A percentile compares a stretch with the other conserved stretches of the same genome.
These are phyloP conservation scores for Sinotaia quadrata DNA, from an alignment of 2,888 invertebrate genomes.

Conservation along the genomic window DNA sequence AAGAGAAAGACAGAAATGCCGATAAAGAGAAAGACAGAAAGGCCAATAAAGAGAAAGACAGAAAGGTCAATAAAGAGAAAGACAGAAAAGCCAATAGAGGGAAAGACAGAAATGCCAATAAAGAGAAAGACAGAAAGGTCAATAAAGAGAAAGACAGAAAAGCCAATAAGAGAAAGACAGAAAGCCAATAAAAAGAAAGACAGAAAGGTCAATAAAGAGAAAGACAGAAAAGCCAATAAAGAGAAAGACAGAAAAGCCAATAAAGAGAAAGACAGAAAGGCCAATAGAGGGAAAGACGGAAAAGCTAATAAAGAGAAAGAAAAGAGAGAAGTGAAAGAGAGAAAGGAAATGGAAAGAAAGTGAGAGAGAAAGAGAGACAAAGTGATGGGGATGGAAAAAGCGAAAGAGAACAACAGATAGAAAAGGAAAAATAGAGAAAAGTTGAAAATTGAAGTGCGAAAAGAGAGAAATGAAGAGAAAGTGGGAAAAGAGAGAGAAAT, in stretches of 20 bases:
- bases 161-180: not conserved
- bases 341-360: constrained; percentile 4
- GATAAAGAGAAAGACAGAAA: not conserved
- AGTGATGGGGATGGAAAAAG: not conserved
- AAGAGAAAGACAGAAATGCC: not conserved
- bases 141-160: not conserved
- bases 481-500: not conserved
- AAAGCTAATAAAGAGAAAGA: not conserved
- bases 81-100: no score
- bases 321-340: not conserved
- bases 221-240: constrained; percentile 7
- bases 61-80: not conserved
- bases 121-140: no score
- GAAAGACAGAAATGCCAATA: not conserved
- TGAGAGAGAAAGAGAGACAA: constrained; percentile 14
- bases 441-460: not conserved
- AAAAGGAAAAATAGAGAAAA: not conserved
- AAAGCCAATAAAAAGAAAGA: constrained; percentile 2
- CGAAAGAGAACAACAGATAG: not conserved
- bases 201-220: not conserved
- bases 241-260: not conserved
- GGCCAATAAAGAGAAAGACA: not conserved
- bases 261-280: not conserved
- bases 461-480: not conserved
- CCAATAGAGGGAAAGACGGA: not conserved